These are phyloP conservation scores for Ceuthmochares aereus DNA, from an alignment of 2,113 vertebrate species.

Conservation along the genomic window DNA sequence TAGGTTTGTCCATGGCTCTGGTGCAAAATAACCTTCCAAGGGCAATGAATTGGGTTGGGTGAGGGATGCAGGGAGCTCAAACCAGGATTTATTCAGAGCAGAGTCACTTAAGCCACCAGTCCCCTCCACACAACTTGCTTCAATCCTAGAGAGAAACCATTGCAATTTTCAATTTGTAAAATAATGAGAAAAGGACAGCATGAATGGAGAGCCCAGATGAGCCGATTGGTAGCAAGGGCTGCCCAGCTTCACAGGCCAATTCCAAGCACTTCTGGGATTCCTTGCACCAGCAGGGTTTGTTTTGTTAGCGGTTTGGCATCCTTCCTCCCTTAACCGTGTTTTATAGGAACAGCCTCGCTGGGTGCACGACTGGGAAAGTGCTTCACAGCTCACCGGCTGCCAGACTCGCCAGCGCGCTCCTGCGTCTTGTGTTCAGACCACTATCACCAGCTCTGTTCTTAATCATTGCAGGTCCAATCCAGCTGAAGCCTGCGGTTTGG, in stretches of 20 bases:
- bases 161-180: neutral
- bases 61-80: neutral
- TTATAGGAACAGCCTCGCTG: neutral
- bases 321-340: neutral
- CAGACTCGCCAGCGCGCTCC: neutral
- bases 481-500: neutral
- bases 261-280: conserved; percentile 56
- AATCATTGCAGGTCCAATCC: neutral
- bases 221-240: conserved; percentile 28
- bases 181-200: neutral
- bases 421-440: neutral
- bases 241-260: conserved; percentile 31
- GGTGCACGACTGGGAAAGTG: neutral
- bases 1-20: accelerated
- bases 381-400: neutral
- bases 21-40: neutral
- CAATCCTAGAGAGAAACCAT: neutral
- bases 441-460: neutral
- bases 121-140: accelerated
- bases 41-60: neutral
- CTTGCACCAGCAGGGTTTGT: conserved; percentile 33
- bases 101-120: neutral
- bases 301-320: conserved; percentile 43
- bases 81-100: neutral
- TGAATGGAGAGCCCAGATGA: neutral